phyloP scores from a whole-genome alignment of 2,797 vertebrate species.

The Apogon talboti region DNA sequence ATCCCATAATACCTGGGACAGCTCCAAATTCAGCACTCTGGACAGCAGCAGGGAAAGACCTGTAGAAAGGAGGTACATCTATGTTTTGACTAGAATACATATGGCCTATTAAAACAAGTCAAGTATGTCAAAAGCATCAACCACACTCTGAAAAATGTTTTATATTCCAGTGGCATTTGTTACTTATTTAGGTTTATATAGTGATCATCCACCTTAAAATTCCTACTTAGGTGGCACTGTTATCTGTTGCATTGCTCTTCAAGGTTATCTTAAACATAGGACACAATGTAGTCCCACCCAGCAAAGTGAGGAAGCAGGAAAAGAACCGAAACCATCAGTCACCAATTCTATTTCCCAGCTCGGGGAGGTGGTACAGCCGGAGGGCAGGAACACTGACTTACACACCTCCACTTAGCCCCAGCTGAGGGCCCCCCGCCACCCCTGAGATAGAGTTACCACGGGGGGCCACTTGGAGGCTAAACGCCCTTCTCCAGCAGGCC shows the following conservation, averaged over 20 bases:
- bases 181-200: constrained; percentile 18
- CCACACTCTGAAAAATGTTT: constrained; percentile 6
- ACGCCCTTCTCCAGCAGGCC: constrained; percentile 75
- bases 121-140: not conserved
- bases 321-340: constrained; percentile 76
- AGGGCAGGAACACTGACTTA: constrained; percentile 81
- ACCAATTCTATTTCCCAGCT: constrained; percentile 83
- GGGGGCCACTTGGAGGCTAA: constrained; percentile 82
- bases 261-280: constrained; percentile 75
- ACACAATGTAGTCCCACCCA: constrained; percentile 61
- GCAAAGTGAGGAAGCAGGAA: constrained; percentile 66
- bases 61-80: not conserved
- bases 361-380: constrained; percentile 79
- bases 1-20: constrained; percentile 9
- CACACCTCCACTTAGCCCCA: constrained; percentile 85
- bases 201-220: constrained; percentile 52
- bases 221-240: constrained; percentile 49
- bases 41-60: constrained; percentile 3
- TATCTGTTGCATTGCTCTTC: constrained; percentile 66
- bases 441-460: constrained; percentile 83
- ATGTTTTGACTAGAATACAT: not conserved
- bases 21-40: constrained; percentile 28
- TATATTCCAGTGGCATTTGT: constrained; percentile 13
- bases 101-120: not conserved
- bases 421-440: constrained; percentile 83